These are phyloP conservation scores for Ichneumoninae sp. DNA, from an alignment of 2,888 invertebrate species.

Conservation along the genomic window DNA sequence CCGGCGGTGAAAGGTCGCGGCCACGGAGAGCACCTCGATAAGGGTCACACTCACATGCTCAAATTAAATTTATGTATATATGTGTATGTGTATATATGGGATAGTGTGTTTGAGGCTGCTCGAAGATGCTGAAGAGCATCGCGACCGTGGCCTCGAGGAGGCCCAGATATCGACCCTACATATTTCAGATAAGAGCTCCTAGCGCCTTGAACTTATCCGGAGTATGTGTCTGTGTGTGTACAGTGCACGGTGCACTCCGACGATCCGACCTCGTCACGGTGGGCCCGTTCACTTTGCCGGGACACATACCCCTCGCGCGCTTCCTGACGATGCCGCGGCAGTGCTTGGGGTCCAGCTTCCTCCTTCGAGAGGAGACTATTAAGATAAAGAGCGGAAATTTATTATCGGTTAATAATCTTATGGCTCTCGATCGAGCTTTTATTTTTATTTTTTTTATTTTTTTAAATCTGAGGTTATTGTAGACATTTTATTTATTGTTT, in stretches of 20 bases:
- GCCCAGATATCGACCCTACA: constrained; percentile 62
- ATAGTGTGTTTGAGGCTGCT: neutral
- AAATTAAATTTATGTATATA: neutral
- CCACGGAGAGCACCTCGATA: constrained; percentile 74
- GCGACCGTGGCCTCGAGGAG: constrained; percentile 57
- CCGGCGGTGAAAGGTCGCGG: constrained; percentile 75
- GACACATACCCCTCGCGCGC: constrained; percentile 30
- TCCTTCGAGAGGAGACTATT: constrained; percentile 27
- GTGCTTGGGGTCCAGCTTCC: neutral
- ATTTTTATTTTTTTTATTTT: neutral
- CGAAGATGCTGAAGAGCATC: constrained; percentile 19
- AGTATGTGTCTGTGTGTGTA: neutral
- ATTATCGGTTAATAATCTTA: neutral
- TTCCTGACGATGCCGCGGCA: constrained; percentile 18
- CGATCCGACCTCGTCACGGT: constrained; percentile 43
- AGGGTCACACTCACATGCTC: constrained; percentile 70
- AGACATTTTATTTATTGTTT: too few species aligned
- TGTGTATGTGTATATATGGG: neutral
- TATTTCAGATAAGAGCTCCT: constrained; percentile 61
- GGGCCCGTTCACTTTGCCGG: constrained; percentile 32
- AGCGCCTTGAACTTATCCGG: constrained; percentile 39
- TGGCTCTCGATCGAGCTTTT: neutral
- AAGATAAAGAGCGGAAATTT: constrained; percentile 2
- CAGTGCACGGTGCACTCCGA: constrained; percentile 11
- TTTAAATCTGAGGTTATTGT: too few species aligned